Conservation (phyloP, 2,797 vertebrate species). For the Pelochelys cantorii region DNA sequence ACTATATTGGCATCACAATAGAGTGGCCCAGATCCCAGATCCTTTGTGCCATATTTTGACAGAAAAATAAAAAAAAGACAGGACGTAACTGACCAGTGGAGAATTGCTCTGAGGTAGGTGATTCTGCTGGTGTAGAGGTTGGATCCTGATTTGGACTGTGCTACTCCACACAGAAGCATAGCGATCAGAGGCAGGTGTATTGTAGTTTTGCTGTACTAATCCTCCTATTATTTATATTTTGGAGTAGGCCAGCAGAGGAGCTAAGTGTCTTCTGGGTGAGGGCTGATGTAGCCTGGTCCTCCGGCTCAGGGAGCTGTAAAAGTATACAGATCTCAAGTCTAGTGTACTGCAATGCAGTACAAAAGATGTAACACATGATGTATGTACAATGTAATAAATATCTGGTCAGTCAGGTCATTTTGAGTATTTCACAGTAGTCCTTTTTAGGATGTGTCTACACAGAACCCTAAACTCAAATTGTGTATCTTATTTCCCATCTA, state of each 20-base stretch:
- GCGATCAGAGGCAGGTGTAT: background rate
- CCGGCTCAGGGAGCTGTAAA: background rate
- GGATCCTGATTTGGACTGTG: background rate
- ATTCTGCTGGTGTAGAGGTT: background rate
- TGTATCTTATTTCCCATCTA: no score
- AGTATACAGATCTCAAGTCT: background rate
- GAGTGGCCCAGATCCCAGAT: background rate
- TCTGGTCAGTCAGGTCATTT: background rate
- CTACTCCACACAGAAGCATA: background rate
- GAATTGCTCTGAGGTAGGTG: background rate
- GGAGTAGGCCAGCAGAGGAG: background rate
- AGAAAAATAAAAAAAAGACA: background rate
- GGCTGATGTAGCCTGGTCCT: background rate
- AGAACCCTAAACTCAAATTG: no score
- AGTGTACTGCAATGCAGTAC: background rate
- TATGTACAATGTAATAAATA: background rate
- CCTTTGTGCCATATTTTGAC: background rate
- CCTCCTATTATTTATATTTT: constrained; percentile 11
- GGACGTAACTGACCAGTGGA: background rate
- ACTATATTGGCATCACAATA: background rate
- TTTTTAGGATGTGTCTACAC: background rate
- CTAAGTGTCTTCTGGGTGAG: background rate
- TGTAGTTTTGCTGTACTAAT: background rate
- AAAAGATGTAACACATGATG: background rate
- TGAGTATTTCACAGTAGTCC: background rate